Base-by-base conservation (phyloP, 2,113 vertebrate species). In the Sylvietta virens region DNA sequence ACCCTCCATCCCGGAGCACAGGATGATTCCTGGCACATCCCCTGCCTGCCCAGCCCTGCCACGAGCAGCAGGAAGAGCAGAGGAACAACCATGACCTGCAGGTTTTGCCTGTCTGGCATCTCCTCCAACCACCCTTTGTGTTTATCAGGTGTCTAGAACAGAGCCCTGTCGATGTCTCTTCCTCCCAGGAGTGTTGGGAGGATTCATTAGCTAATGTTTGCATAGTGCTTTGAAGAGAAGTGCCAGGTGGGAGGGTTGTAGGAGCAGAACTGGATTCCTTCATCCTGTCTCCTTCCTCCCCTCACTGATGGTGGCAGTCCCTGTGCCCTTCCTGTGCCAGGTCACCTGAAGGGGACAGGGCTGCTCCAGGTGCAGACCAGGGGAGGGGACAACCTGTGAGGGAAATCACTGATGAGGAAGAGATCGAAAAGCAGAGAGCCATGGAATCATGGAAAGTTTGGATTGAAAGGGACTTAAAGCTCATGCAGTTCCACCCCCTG, bases 181-280 rank as follows among this genome's bases (percentile, higher is more conserved):
- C 84, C 66, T 95, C 64, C 81, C 60, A 23, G 37, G 83, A 67
- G 57, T 4, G 51, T 16, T 70, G 44, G 62, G 39, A 81, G 67
- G 81, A 86, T 92, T 93, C 39, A 90, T 95, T 90, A 76, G 66
- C 53, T 79, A 44, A 88, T 92, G 47, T 88, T 92, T 85, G 76
- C 67, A 72, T 10, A 31, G 86, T 79, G 86, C 86, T 95, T 73
- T 86, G 83, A 88, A 78, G 83, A 48, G 71, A 94, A 71, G 66
- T 74, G 79, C 62, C 60, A 56, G 54, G 81, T 10, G 2, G 87
- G 69, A 60, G 78, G 53, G 86, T 40, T 70, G 57, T 18, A 33
- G 71, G 37, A 91, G 72, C 39, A 44, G 48, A 71, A 92, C 66
- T 60, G 57, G 19, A 81, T 90, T 79, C 82, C 84, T 93, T 88